Percentiles rank a stretch among this genome's conserved stretches.
These are phyloP conservation scores for Loriculus beryllinus DNA, from an alignment of 2,797 vertebrate genomes.

Conservation along the genomic window DNA sequence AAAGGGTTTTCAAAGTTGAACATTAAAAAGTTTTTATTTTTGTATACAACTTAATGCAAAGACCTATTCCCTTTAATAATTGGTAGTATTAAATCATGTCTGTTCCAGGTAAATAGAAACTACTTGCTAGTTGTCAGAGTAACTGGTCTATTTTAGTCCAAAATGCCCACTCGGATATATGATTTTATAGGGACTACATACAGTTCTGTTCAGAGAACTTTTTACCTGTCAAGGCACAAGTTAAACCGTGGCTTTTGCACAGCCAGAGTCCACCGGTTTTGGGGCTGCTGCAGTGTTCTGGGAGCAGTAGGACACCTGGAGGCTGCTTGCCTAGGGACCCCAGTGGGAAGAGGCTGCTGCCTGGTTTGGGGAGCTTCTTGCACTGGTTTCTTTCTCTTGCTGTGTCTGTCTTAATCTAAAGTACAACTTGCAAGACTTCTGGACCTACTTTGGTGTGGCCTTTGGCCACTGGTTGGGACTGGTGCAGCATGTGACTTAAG, in stretches of 20 bases:
- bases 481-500: rapidly evolving
- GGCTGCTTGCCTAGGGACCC: background rate
- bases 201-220: background rate
- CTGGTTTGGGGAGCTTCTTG: rapidly evolving
- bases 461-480: rapidly evolving
- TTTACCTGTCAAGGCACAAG: rapidly evolving
- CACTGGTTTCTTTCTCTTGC: background rate
- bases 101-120: background rate
- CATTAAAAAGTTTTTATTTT: background rate
- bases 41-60: background rate
- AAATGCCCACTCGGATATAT: background rate
- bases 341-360: background rate
- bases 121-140: background rate
- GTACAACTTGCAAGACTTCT: background rate
- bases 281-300: background rate
- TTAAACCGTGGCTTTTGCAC: background rate
- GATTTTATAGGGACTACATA: background rate
- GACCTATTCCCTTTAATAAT: background rate
- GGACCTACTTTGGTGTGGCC: background rate
- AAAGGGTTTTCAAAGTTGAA: background rate
- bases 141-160: background rate
- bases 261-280: rapidly evolving
- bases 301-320: background rate
- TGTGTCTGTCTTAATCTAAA: background rate
- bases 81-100: rapidly evolving